Evolutionary conservation across 2,888 invertebrate genomes (phyloP), one percentile per base, ranked within the genome.

Genomic region (Ennomos fuscantarius): DNA sequence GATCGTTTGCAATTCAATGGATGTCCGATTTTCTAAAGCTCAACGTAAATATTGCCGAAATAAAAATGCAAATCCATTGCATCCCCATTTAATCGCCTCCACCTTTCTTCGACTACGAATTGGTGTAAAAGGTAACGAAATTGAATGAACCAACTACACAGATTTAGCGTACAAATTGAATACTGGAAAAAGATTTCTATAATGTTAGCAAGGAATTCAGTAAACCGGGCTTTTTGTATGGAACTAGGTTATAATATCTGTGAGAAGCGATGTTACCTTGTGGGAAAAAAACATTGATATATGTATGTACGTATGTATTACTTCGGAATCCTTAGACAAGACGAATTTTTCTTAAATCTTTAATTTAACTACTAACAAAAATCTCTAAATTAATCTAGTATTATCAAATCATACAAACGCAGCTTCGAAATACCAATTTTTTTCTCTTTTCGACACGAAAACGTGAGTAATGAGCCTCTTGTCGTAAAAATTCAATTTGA

Each of bases 401-500:
- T 24, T 11, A 12, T 24, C 47, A 24, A 47, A 42, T 32, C 40
- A 44, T 35, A 44, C 15, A 46, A 46, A 46, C 36, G 35, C 35
- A 51, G 35, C 37, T 12, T 15, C 9, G 9, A 41, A 41, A 51
- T 46, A 36, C 45, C 32, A 41, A 35, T 43, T 55, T 56, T 24
- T 51, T 42, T 51, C 32, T 42, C 51, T n/a, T 46, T 57, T 60
- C 53, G 57, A 34, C 48, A 43, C 47, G 40, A 55, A 55, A 55
- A 59, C 32, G 60, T 55, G 55, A 65, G 54, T 64, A 64, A 65
- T 60, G 58, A 63, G 59, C 39, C 47, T 15, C 56, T 65, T 42
- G 41, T 60, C 60, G 63, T 60, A 63, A 61, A 65, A 69, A 69
- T 63, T 65, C 65, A 65, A 67, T 69, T 69, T 67, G 63, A 65